These are phyloP conservation scores for Pristionchus arcanus DNA, from an alignment of 2,888 invertebrate species.

Conservation along the genomic window DNA sequence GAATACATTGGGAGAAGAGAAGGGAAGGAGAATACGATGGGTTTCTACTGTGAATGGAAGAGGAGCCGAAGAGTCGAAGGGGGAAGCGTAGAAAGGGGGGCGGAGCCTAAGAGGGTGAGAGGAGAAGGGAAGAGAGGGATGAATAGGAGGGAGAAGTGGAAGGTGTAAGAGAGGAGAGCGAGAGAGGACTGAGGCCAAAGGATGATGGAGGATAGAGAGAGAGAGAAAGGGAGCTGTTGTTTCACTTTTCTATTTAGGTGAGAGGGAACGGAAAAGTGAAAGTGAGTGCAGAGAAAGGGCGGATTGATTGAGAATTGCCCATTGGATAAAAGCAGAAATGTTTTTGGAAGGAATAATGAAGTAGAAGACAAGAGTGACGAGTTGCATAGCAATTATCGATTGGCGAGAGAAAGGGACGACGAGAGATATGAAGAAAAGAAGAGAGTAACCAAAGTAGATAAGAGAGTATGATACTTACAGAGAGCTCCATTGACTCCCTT, in stretches of 20 bases:
- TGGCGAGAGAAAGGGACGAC: neutral
- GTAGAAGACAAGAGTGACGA: neutral
- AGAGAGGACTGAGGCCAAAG: neutral
- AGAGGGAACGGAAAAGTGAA: neutral
- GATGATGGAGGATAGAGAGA: neutral
- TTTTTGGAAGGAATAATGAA: neutral
- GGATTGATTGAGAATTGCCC: neutral
- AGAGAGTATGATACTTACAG: neutral
- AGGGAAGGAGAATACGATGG: neutral
- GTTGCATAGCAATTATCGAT: conserved; percentile 2
- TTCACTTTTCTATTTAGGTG: conserved; percentile 7
- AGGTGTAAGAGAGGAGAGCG: neutral
- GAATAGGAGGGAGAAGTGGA: neutral
- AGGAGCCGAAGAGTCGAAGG: neutral
- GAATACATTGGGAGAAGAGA: neutral
- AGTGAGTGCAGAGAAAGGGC: neutral
- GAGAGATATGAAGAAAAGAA: neutral
- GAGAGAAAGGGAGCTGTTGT: neutral
- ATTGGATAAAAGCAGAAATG: neutral
- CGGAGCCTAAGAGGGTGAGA: neutral
- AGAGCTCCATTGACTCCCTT: conserved; percentile 6
- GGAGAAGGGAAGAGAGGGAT: neutral
- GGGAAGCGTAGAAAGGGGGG: neutral
- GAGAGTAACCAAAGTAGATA: neutral
- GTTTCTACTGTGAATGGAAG: neutral